Conservation (phyloP, 2,113 vertebrate species). For the Chaetops frenatus region DNA sequence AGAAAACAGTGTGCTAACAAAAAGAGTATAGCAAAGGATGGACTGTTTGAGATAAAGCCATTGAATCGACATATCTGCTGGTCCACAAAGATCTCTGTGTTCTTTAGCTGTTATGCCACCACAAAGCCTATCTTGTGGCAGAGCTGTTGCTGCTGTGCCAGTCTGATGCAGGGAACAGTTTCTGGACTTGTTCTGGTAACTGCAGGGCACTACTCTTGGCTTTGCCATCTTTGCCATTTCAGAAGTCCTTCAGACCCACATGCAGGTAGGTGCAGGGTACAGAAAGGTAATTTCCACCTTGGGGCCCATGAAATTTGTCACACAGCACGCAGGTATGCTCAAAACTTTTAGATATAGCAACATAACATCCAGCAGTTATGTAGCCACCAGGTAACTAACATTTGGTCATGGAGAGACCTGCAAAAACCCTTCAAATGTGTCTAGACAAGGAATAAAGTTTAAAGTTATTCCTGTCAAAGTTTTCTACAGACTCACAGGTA, state of each 20-base stretch:
- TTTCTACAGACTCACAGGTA: background rate
- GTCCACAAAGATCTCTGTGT: background rate
- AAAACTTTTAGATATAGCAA: background rate
- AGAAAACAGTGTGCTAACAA: background rate
- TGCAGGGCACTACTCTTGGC: background rate
- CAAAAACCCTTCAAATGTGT: background rate
- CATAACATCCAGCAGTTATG: background rate
- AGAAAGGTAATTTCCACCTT: background rate
- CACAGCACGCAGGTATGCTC: background rate
- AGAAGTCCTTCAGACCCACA: background rate
- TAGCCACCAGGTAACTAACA: background rate
- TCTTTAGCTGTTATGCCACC: background rate
- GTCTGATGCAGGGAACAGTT: background rate
- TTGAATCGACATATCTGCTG: accelerated
- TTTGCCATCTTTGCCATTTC: background rate
- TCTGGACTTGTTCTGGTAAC: background rate
- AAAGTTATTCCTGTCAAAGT: background rate
- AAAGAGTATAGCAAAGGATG: background rate
- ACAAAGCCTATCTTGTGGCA: background rate
- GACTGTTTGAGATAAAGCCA: background rate
- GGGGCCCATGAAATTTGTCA: background rate
- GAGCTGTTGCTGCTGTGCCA: background rate
- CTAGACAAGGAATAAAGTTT: background rate
- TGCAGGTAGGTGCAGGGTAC: background rate
- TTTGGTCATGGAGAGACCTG: background rate